Percentiles rank a stretch among this genome's conserved stretches.
These are phyloP conservation scores for Telmatochromis brichardi DNA, from an alignment of 2,113 vertebrate genomes.

Conservation along the genomic window DNA sequence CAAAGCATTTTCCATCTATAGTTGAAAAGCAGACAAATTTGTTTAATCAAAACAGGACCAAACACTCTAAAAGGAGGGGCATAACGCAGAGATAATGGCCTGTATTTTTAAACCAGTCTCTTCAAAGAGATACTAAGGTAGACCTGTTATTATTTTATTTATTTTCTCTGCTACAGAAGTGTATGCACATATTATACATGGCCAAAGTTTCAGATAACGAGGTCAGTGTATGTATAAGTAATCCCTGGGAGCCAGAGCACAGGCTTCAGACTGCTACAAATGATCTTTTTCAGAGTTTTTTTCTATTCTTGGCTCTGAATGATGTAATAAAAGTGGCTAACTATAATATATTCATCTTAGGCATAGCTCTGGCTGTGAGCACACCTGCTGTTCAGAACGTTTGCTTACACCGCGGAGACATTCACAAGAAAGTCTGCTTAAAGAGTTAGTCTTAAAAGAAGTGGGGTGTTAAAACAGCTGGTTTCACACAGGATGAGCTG, in stretches of 20 bases:
- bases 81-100: neutral
- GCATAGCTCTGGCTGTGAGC: neutral
- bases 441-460: neutral
- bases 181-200: neutral
- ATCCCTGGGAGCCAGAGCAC: neutral
- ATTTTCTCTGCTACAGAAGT: neutral
- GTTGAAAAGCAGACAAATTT: neutral
- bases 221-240: neutral
- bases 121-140: neutral
- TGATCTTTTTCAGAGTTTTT: neutral
- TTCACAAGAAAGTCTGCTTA: neutral
- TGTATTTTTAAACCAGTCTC: neutral
- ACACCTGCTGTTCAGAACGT: neutral
- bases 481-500: neutral
- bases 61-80: neutral
- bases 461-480: neutral
- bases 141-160: neutral
- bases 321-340: neutral
- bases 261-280: neutral
- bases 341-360: neutral
- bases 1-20: neutral
- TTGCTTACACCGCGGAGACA: neutral
- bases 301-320: neutral
- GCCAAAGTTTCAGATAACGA: neutral
- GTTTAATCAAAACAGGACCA: neutral